Percentiles rank a stretch among this genome's conserved stretches.
phyloP scores from a whole-genome alignment of 2,113 vertebrate species.

The Channa maculata region DNA sequence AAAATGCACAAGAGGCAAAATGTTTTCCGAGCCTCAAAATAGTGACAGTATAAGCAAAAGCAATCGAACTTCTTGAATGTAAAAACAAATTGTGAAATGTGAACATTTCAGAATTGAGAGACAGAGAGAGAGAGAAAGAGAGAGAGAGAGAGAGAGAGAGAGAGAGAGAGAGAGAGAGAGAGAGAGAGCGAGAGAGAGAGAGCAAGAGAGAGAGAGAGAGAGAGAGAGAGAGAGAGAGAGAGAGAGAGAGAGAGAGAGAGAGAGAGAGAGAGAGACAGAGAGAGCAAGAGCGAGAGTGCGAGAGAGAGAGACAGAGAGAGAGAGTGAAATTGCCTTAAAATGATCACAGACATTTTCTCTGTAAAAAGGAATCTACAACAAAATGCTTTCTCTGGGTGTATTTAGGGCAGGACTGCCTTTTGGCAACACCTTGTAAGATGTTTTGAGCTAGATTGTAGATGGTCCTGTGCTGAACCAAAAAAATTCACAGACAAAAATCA shows the following conservation, averaged over 20 bases:
- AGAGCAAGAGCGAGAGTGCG: too few species aligned
- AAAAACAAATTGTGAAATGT: constrained; percentile 21
- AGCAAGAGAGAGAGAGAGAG: too few species aligned
- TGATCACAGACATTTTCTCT: constrained; percentile 9
- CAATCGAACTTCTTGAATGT: constrained; percentile 18
- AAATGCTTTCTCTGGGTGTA: neutral
- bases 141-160: too few species aligned
- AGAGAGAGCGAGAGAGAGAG: too few species aligned
- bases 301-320: too few species aligned
- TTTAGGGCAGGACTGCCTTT: constrained; percentile 10
- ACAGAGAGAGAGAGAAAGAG: constrained; percentile 8
- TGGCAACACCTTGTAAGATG: constrained; percentile 4
- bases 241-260: too few species aligned
- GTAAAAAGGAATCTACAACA: constrained; percentile 6
- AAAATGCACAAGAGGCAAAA: constrained; percentile 59
- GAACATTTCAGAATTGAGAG: too few species aligned
- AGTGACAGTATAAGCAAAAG: constrained; percentile 57
- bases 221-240: too few species aligned
- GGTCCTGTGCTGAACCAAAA: constrained; percentile 1
- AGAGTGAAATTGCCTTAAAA: constrained; percentile 31
- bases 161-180: too few species aligned
- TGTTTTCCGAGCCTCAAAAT: constrained; percentile 26
- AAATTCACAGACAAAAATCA: neutral
- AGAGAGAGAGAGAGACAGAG: too few species aligned
- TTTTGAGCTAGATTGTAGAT: neutral